Conservation (phyloP, 2,888 invertebrate genomes). For the Dryadula phaetusa region DNA sequence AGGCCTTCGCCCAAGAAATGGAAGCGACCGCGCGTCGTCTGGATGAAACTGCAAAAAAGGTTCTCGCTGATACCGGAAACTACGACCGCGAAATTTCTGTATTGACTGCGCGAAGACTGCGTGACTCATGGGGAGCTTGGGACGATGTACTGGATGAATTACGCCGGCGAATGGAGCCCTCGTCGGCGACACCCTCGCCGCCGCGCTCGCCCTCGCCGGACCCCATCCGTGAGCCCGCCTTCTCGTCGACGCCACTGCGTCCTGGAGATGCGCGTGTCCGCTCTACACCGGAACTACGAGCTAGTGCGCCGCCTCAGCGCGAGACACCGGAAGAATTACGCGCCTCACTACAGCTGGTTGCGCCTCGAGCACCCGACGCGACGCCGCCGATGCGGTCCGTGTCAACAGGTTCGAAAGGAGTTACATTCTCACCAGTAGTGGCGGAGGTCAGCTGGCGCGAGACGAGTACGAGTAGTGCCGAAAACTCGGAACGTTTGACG, state of each 20-base stretch:
- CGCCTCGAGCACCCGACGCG: conserved; percentile 61
- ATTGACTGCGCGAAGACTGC: conserved; percentile 78
- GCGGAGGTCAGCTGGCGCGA: conserved; percentile 92
- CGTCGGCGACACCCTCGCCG: conserved; percentile 69
- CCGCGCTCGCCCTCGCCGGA: conserved; percentile 76
- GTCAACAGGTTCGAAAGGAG: conserved; percentile 84
- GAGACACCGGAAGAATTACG: conserved; percentile 81
- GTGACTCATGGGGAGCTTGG: conserved; percentile 81
- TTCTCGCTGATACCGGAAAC: conserved; percentile 80
- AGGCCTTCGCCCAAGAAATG: conserved; percentile 76
- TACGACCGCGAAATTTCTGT: conserved; percentile 84
- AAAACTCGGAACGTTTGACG: conserved; percentile 61
- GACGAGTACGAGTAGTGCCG: conserved; percentile 76
- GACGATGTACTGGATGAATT: conserved; percentile 79
- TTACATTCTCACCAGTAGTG: conserved; percentile 92
- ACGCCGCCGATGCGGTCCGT: conserved; percentile 73
- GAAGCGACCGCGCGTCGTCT: conserved; percentile 75
- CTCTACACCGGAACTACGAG: conserved; percentile 86
- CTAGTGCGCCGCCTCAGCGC: conserved; percentile 70
- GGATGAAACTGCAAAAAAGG: conserved; percentile 71
- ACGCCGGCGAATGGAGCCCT: conserved; percentile 72
- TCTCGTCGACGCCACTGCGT: conserved; percentile 85
- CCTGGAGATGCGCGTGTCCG: conserved; percentile 75
- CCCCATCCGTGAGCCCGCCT: conserved; percentile 73
- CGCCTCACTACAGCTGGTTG: conserved; percentile 83